These are phyloP conservation scores for Platichthys flesus DNA, from an alignment of 2,113 vertebrate genomes.

Conservation along the genomic window DNA sequence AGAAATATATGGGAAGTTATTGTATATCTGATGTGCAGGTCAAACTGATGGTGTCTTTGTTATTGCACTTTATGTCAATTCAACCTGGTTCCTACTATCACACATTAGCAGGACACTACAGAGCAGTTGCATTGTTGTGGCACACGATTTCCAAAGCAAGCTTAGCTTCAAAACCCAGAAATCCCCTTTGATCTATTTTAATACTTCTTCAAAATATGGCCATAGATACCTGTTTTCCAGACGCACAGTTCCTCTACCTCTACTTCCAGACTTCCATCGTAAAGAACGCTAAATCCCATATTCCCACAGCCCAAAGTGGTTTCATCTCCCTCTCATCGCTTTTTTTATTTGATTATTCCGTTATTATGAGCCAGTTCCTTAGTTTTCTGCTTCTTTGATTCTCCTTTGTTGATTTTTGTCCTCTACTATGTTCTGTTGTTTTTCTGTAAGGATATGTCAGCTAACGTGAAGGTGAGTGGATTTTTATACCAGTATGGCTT, in stretches of 20 bases:
- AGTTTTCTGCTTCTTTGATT: slow-evolving; percentile 46
- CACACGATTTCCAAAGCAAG: not conserved
- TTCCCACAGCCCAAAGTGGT: slow-evolving; percentile 57
- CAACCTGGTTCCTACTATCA: not conserved
- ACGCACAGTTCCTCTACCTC: slow-evolving; percentile 18
- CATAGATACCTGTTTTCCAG: slow-evolving; percentile 48
- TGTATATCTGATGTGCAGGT: not conserved
- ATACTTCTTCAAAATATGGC: slow-evolving; percentile 45
- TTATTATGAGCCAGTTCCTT: slow-evolving; percentile 35
- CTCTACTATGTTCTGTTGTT: slow-evolving; percentile 76
- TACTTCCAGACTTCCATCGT: slow-evolving; percentile 39
- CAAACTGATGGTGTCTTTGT: not conserved
- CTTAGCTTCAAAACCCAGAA: slow-evolving; percentile 2
- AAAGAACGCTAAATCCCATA: slow-evolving; percentile 71
- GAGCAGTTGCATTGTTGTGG: slow-evolving; percentile 14
- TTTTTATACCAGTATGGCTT: slow-evolving; percentile 58
- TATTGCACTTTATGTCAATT: no score
- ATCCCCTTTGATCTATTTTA: slow-evolving; percentile 46
- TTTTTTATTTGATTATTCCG: slow-evolving; percentile 47
- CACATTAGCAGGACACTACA: slow-evolving; percentile 3
- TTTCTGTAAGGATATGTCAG: slow-evolving; percentile 78
- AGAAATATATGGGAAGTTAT: not conserved
- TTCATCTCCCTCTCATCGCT: slow-evolving; percentile 39
- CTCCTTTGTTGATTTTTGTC: slow-evolving; percentile 62
- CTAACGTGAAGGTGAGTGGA: slow-evolving; percentile 82